Evolutionary conservation across 2,113 vertebrate species (phyloP).

Genomic region (Sceloporus tristichus): DNA sequence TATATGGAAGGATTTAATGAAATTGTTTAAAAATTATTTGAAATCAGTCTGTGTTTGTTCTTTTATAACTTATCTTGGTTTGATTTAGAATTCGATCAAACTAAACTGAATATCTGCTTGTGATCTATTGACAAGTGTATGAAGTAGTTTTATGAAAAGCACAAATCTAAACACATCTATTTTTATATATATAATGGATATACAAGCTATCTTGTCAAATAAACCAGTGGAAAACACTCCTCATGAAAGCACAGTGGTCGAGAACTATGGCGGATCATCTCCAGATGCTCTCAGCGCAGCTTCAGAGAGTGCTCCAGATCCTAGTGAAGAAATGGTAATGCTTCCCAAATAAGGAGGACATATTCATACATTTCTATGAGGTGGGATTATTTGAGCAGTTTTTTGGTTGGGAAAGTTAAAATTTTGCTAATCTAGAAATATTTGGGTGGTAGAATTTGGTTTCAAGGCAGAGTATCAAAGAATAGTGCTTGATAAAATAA

Average conservation of each 20-base stretch:
- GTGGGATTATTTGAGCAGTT: neutral
- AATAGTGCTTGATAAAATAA: neutral
- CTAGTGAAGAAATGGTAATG: conserved; percentile 88
- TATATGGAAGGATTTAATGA: neutral
- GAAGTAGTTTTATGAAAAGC: conserved; percentile 35
- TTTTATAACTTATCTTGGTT: neutral
- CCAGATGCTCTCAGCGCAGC: conserved; percentile 92
- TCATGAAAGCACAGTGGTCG: conserved; percentile 74
- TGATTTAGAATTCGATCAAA: neutral
- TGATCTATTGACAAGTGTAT: neutral
- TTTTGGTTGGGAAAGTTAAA: neutral
- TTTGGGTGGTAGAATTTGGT: neutral
- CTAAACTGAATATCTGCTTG: neutral
- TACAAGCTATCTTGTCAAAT: conserved; percentile 83
- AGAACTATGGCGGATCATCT: conserved; percentile 85
- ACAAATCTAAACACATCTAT: conserved; percentile 21
- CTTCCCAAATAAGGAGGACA: neutral
- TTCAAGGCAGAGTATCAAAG: neutral
- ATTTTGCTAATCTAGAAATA: neutral
- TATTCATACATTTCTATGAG: neutral
- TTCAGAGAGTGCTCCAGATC: conserved; percentile 91
- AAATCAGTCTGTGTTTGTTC: neutral
- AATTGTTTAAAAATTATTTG: conserved; percentile 6
- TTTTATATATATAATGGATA: conserved; percentile 54
- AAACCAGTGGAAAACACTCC: conserved; percentile 79